Conservation (phyloP, 2,888 invertebrate species). For the Drosophila nigritarsus region DNA sequence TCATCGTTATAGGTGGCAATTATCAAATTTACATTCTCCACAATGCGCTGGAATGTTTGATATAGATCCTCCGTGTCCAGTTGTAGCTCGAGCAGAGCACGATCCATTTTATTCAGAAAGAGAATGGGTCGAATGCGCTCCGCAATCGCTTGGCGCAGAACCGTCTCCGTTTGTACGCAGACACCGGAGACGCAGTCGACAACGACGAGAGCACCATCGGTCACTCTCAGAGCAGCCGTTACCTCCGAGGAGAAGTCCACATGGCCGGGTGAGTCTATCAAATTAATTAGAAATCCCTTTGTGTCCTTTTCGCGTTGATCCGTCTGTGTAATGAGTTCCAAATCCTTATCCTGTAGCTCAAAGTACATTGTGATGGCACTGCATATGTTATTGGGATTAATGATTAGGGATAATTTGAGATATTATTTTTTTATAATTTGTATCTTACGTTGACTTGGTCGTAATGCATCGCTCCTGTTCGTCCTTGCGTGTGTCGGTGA, state of each 20-base stretch:
- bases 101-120: conserved; percentile 99
- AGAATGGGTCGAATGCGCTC: conserved; percentile 99
- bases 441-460: conserved; percentile 95
- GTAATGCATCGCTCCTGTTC: conserved; percentile 99
- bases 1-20: conserved; percentile 99
- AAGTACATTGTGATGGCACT: conserved; percentile 99
- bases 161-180: conserved; percentile 99
- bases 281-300: conserved; percentile 99
- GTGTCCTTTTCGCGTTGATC: conserved; percentile 96
- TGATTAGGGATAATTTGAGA: neutral
- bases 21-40: conserved; percentile 99
- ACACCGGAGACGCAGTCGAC: conserved; percentile 99
- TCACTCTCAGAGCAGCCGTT: conserved; percentile 99
- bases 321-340: conserved; percentile 94
- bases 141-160: conserved; percentile 99
- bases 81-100: conserved; percentile 98
- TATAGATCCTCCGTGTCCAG: conserved; percentile 98
- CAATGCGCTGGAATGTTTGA: conserved; percentile 99
- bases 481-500: conserved; percentile 99
- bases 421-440: neutral
- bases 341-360: conserved; percentile 97
- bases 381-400: conserved; percentile 32
- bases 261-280: conserved; percentile 99
- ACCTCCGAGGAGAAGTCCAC: conserved; percentile 99
- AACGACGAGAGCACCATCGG: conserved; percentile 99